These are phyloP conservation scores for Rachycentron canadum DNA, from an alignment of 2,797 vertebrate species.

Conservation along the genomic window DNA sequence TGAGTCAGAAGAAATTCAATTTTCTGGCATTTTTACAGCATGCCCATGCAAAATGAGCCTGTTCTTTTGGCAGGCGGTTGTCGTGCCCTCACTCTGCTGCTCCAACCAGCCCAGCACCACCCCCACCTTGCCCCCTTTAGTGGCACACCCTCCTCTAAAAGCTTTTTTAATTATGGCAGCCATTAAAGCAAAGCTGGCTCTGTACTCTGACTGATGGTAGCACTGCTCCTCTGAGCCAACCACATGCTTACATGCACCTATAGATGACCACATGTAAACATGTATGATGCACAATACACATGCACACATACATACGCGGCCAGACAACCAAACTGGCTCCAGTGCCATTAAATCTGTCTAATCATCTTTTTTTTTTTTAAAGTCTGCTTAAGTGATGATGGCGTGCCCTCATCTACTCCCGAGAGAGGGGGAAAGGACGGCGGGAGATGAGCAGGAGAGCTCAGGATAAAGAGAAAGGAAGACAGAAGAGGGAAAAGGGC, in stretches of 20 bases:
- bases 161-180: conserved; percentile 87
- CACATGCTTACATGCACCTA: conserved; percentile 64
- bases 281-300: conserved; percentile 7
- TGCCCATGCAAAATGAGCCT: conserved; percentile 7
- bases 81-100: conserved; percentile 39
- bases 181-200: conserved; percentile 77
- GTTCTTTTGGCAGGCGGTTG: conserved; percentile 10
- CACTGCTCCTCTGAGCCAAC: conserved; percentile 65
- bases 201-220: conserved; percentile 62
- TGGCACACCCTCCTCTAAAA: conserved; percentile 83
- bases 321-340: conserved; percentile 70
- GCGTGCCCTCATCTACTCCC: conserved; percentile 54
- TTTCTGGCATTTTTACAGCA: conserved; percentile 26
- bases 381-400: conserved; percentile 55
- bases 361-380: conserved; percentile 40
- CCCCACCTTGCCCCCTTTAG: conserved; percentile 65
- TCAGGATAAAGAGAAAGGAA: conserved; percentile 16
- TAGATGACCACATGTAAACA: conserved; percentile 46
- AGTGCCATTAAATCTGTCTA: conserved; percentile 67
- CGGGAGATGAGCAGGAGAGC: conserved; percentile 26
- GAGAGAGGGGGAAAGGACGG: conserved; percentile 26
- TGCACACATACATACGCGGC: conserved; percentile 47
- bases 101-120: conserved; percentile 32
- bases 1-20: not conserved
- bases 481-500: conserved; percentile 38